These are phyloP conservation scores for Mylabris sibirica DNA, from an alignment of 2,888 invertebrate genomes.

Conservation along the genomic window DNA sequence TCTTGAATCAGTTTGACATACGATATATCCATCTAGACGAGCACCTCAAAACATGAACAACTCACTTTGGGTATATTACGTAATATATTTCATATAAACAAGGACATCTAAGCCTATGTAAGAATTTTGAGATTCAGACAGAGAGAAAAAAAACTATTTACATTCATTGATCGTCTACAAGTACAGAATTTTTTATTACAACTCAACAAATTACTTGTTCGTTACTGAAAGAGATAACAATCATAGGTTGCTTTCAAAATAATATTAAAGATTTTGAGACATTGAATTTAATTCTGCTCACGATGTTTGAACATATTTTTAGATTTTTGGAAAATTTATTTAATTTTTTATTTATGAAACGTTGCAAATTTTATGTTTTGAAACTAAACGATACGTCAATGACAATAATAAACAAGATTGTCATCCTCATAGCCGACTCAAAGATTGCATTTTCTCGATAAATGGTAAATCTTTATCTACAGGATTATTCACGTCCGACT, in stretches of 20 bases:
- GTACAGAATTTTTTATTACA: not conserved
- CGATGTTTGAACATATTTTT: not conserved
- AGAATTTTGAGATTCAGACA: not conserved
- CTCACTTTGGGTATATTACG: slow-evolving; percentile 29
- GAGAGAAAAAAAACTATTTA: not conserved
- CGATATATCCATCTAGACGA: slow-evolving; percentile 26
- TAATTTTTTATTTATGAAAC: not conserved
- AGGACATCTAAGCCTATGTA: not conserved
- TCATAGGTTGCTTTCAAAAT: not conserved
- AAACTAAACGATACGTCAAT: not conserved
- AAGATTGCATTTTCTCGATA: no score
- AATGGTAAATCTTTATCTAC: no score
- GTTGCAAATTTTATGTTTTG: not conserved
- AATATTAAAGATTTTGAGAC: not conserved
- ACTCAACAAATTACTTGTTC: not conserved
- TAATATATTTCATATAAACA: slow-evolving; percentile 22
- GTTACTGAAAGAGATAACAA: not conserved
- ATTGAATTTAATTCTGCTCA: not conserved
- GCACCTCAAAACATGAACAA: slow-evolving; percentile 20
- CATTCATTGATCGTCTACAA: not conserved
- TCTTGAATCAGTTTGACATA: slow-evolving; percentile 24
- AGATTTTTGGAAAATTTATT: not conserved
- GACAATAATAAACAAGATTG: no score
- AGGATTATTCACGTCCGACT: no score
- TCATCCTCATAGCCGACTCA: no score